These are phyloP conservation scores for Sinopyrophorus schimmeli DNA, from an alignment of 2,888 invertebrate genomes.

Conservation along the genomic window DNA sequence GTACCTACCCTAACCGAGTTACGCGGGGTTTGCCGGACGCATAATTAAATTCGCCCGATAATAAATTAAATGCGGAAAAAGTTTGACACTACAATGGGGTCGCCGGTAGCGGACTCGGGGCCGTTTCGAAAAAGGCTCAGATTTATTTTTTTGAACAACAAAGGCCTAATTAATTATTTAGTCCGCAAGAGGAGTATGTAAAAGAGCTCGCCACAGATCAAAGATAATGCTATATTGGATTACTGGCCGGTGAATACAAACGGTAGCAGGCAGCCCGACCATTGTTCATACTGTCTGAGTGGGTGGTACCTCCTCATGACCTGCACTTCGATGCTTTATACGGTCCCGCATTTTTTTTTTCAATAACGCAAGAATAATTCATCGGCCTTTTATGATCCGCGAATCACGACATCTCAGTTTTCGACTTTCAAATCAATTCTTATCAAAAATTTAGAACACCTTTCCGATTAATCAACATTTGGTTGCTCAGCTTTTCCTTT, in stretches of 20 bases:
- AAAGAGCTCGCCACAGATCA: constrained; percentile 49
- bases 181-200: constrained; percentile 46
- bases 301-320: constrained; percentile 36
- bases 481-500: no score
- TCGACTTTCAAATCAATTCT: no score
- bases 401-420: no score
- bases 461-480: no score
- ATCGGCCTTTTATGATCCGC: constrained; percentile 13
- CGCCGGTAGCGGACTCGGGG: constrained; percentile 9
- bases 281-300: constrained; percentile 46
- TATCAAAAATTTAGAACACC: no score
- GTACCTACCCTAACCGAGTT: constrained; percentile 15
- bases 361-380: constrained; percentile 15
- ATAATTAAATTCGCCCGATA: constrained; percentile 22
- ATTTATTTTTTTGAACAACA: constrained; percentile 37
- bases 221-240: constrained; percentile 50
- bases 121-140: constrained; percentile 14
- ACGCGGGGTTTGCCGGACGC: constrained; percentile 6
- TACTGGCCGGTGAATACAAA: constrained; percentile 46
- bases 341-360: constrained; percentile 14
- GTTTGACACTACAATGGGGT: constrained; percentile 24
- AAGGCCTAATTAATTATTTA: constrained; percentile 49
- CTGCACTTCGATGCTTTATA: constrained; percentile 13
- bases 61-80: constrained; percentile 22
- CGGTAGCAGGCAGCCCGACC: constrained; percentile 43